Evolutionary conservation across 2,888 invertebrate genomes (phyloP).

Genomic region (Conops quadrifasciatus): DNA sequence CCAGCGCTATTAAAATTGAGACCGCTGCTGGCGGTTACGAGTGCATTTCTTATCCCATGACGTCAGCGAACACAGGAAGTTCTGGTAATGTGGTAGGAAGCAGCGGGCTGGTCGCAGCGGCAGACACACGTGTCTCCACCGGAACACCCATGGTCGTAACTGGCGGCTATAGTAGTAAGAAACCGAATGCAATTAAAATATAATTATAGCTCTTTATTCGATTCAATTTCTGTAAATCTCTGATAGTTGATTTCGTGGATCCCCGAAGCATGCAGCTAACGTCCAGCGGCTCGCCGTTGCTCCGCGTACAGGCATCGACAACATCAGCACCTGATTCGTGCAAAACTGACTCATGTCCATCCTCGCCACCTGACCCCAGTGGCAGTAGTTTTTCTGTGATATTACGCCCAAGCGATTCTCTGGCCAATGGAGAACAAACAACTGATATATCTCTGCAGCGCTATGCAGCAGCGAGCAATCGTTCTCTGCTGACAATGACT

Average conservation of each 20-base stretch:
- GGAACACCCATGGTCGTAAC: slow-evolving; percentile 74
- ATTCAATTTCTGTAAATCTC: neutral
- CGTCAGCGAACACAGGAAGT: slow-evolving; percentile 58
- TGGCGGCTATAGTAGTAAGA: slow-evolving; percentile 81
- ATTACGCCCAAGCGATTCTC: slow-evolving; percentile 57
- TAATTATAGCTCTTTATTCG: neutral
- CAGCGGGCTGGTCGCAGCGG: slow-evolving; percentile 49
- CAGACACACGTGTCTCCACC: slow-evolving; percentile 47
- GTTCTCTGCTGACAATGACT: slow-evolving; percentile 53
- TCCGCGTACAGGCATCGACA: slow-evolving; percentile 53
- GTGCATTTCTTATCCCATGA: slow-evolving; percentile 79
- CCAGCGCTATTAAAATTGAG: slow-evolving; percentile 83
- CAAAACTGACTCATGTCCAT: slow-evolving; percentile 59
- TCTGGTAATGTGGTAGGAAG: slow-evolving; percentile 36
- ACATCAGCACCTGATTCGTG: slow-evolving; percentile 47
- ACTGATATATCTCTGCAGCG: slow-evolving; percentile 56
- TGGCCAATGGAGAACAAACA: slow-evolving; percentile 45
- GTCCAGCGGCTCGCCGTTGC: slow-evolving; percentile 56
- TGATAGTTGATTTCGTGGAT: slow-evolving; percentile 63
- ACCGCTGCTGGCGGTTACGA: slow-evolving; percentile 76
- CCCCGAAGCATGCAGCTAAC: slow-evolving; percentile 61
- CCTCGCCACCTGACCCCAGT: slow-evolving; percentile 55
- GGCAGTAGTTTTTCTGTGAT: slow-evolving; percentile 60
- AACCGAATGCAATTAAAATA: neutral
- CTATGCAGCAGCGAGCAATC: slow-evolving; percentile 57